phyloP scores from a whole-genome alignment of 2,113 vertebrate species.

The Orientallactaga bullata region DNA sequence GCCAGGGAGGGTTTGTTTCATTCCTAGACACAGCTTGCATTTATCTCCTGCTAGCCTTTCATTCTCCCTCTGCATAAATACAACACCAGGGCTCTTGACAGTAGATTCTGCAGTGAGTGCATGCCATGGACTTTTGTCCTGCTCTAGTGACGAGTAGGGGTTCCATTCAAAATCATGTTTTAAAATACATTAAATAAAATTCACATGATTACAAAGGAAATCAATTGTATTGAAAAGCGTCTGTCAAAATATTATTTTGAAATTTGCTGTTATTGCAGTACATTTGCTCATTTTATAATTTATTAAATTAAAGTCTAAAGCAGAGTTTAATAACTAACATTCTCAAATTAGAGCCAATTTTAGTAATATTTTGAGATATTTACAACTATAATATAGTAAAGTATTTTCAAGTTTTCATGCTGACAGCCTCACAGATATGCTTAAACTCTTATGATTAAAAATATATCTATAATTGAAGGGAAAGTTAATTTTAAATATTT shows the following conservation, averaged over 20 bases:
- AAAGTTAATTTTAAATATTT: not conserved
- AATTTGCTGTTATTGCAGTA: not conserved
- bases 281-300: slow-evolving; percentile 32
- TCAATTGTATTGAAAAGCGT: not conserved
- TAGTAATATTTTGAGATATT: slow-evolving; percentile 37
- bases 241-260: slow-evolving; percentile 44
- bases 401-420: not conserved
- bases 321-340: slow-evolving; percentile 1
- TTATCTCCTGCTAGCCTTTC: not conserved
- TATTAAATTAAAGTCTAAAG: slow-evolving; percentile 4
- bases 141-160: not conserved
- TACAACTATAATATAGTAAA: not conserved
- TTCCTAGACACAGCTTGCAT: not conserved
- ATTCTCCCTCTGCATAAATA: not conserved
- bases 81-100: no score
- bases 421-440: not conserved
- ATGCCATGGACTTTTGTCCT: accelerated
- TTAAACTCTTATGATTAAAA: not conserved
- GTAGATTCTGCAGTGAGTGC: no score
- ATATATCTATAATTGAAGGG: not conserved
- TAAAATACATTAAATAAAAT: slow-evolving; percentile 19
- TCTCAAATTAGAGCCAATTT: slow-evolving; percentile 31
- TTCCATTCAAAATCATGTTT: not conserved
- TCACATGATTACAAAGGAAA: not conserved
- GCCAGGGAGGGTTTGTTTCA: not conserved